phyloP scores from a whole-genome alignment of 64 coral and sea anemone genomes.

The Porites australiensis region DNA sequence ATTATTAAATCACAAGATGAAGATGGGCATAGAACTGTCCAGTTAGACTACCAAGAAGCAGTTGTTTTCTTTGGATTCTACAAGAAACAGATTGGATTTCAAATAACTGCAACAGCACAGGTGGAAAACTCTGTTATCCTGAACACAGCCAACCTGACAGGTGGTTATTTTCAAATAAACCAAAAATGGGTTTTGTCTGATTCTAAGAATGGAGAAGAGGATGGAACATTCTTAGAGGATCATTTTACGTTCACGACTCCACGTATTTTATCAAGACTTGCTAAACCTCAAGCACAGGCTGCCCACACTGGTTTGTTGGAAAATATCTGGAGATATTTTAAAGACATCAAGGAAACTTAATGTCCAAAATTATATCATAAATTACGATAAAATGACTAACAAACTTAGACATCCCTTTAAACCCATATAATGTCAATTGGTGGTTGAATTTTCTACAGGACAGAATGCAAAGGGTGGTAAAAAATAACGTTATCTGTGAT shows the following conservation, averaged over 20 bases:
- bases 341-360: not conserved
- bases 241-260: constrained; percentile 10
- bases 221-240: constrained; percentile 26
- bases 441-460: too few relatives aligned
- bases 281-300: not conserved
- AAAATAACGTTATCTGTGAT: too few relatives aligned
- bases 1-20: not conserved
- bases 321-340: not conserved
- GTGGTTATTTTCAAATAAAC: not conserved
- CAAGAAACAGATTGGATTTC: not conserved
- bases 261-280: not conserved
- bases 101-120: not conserved
- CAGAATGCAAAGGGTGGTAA: too few relatives aligned
- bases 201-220: not conserved
- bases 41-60: not conserved
- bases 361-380: too few relatives aligned
- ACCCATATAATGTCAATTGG: too few relatives aligned
- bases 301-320: not conserved
- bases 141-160: not conserved
- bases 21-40: not conserved
- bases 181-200: not conserved
- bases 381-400: too few relatives aligned
- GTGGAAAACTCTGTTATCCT: not conserved
- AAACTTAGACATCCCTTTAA: too few relatives aligned
- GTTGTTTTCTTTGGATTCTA: not conserved